These are phyloP conservation scores for Acyrthosiphon pisum DNA, from an alignment of 1,140 invertebrate genomes.

Conservation along the genomic window DNA sequence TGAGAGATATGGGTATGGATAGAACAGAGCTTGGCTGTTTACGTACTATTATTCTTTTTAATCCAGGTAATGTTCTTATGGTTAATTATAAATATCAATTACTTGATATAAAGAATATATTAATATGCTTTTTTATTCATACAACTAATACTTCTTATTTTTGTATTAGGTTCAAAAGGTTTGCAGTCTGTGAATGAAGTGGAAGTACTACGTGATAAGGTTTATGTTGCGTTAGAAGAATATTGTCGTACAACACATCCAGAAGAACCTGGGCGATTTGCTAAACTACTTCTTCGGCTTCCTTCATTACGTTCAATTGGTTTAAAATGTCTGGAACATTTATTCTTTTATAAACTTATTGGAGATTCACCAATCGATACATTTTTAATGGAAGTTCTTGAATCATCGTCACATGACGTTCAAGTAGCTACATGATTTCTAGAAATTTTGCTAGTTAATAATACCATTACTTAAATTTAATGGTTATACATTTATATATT, in stretches of 20 bases:
- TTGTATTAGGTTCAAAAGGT: conserved; percentile 80
- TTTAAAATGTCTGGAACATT: conserved; percentile 92
- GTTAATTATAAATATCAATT: background rate
- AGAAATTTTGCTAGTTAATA: background rate
- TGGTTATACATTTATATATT: background rate
- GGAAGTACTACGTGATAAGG: conserved; percentile 89
- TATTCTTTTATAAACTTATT: conserved; percentile 94
- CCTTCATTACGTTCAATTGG: conserved; percentile 94
- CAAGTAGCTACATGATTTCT: conserved; percentile 63
- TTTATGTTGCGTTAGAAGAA: conserved; percentile 93
- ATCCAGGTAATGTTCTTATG: conserved; percentile 72
- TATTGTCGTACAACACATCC: conserved; percentile 88
- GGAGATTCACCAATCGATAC: conserved; percentile 76
- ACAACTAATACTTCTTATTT: background rate
- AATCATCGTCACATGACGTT: conserved; percentile 64
- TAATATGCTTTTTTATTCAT: background rate
- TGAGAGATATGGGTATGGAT: conserved; percentile 96
- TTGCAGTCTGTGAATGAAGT: conserved; percentile 83
- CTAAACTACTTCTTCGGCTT: conserved; percentile 89
- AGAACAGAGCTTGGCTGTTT: conserved; percentile 94
- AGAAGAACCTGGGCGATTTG: conserved; percentile 88
- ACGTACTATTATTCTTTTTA: conserved; percentile 93
- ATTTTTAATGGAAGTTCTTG: conserved; percentile 77
- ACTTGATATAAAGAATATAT: background rate
- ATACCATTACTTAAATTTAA: background rate